These are phyloP conservation scores for Hydropsyche betteni DNA, from an alignment of 2,888 invertebrate genomes.

Conservation along the genomic window DNA sequence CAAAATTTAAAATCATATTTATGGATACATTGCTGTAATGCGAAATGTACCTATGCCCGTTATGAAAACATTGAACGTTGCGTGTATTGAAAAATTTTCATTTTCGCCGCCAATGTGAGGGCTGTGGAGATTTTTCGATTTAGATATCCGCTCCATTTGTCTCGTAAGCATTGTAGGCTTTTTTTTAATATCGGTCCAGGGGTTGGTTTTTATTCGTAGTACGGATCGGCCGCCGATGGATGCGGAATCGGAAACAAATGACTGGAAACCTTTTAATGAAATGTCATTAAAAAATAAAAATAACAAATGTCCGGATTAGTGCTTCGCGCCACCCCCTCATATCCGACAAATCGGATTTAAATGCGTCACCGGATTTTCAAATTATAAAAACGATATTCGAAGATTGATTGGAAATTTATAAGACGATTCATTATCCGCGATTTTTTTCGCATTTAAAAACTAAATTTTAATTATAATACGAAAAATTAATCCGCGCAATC, in stretches of 20 bases:
- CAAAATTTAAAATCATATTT: too few species aligned
- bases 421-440: too few species aligned
- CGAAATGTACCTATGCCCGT: too few species aligned
- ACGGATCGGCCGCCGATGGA: conserved; percentile 37
- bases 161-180: conserved; percentile 11
- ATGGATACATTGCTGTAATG: too few species aligned
- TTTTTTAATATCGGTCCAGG: conserved; percentile 12
- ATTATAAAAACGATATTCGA: too few species aligned
- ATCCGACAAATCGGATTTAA: not conserved
- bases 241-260: conserved; percentile 55
- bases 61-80: too few species aligned
- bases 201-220: not conserved
- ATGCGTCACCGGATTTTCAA: too few species aligned
- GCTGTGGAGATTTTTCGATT: conserved; percentile 5
- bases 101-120: too few species aligned
- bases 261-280: conserved; percentile 53
- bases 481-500: not conserved
- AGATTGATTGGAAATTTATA: too few species aligned
- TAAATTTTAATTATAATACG: not conserved
- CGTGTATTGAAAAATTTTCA: too few species aligned
- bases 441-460: not conserved
- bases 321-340: not conserved
- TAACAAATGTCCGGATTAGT: conserved; percentile 57
- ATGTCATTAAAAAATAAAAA: conserved; percentile 54
- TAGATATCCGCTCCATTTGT: conserved; percentile 25